Evolutionary conservation across 2,888 invertebrate genomes (phyloP).

Genomic region (Drosophila rellima): DNA sequence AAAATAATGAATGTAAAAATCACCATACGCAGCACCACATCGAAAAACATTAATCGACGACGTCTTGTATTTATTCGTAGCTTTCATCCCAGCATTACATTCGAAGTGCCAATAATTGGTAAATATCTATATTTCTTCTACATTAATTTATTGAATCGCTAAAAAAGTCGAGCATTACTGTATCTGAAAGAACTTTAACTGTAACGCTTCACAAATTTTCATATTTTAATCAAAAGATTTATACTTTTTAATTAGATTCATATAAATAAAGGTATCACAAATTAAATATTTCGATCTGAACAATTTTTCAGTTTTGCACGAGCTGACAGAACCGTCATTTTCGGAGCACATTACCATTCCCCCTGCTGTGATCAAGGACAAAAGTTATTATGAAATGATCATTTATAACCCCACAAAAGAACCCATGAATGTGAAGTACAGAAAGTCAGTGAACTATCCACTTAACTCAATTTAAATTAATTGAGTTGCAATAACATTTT

Average conservation of each 20-base stretch:
- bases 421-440: slow-evolving; percentile 33
- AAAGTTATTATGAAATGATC: slow-evolving; percentile 68
- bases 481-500: background rate
- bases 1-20: slow-evolving; percentile 57
- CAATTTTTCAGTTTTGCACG: slow-evolving; percentile 27
- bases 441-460: slow-evolving; percentile 33
- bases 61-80: slow-evolving; percentile 71
- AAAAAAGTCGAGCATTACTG: too few species aligned
- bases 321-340: slow-evolving; percentile 25
- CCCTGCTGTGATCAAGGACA: slow-evolving; percentile 49
- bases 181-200: too few species aligned
- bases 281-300: background rate
- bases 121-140: background rate
- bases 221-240: too few species aligned
- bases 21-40: slow-evolving; percentile 44
- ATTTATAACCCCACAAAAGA: slow-evolving; percentile 67
- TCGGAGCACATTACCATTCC: slow-evolving; percentile 53
- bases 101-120: slow-evolving; percentile 81
- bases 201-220: too few species aligned
- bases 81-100: slow-evolving; percentile 77
- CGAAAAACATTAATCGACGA: slow-evolving; percentile 58
- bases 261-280: too few species aligned
- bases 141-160: too few species aligned
- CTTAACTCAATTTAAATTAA: too few species aligned
- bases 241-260: too few species aligned